phyloP scores from a whole-genome alignment of 2,888 invertebrate species.

The Morpho helenor region DNA sequence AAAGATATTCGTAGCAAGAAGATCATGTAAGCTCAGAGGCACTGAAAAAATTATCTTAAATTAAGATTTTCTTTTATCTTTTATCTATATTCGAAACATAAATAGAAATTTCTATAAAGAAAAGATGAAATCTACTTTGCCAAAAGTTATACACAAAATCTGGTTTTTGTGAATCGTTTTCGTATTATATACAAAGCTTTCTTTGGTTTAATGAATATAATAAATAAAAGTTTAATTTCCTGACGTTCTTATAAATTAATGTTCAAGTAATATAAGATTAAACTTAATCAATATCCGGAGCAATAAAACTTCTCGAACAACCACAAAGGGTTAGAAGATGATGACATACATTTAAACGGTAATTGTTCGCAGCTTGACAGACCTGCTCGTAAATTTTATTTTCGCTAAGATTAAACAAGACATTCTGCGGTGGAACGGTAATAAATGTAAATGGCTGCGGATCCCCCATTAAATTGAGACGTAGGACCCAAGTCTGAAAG shows the following conservation, averaged over 20 bases:
- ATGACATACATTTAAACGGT: conserved; percentile 28
- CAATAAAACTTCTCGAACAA: conserved; percentile 18
- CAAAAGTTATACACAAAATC: too few species aligned
- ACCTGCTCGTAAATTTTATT: conserved; percentile 31
- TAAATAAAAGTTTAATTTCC: too few species aligned
- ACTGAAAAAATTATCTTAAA: too few species aligned
- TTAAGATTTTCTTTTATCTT: too few species aligned
- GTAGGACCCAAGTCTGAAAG: conserved; percentile 42
- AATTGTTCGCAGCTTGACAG: conserved; percentile 30
- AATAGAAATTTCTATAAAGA: too few species aligned
- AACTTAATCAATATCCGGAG: conserved; percentile 15
- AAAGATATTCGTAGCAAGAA: too few species aligned
- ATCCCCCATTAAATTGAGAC: conserved; percentile 50
- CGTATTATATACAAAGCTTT: too few species aligned
- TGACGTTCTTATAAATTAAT: conserved; percentile 2
- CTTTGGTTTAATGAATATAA: too few species aligned
- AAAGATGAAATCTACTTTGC: too few species aligned
- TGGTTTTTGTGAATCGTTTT: too few species aligned
- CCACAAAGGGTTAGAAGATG: conserved; percentile 23
- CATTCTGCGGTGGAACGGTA: conserved; percentile 33
- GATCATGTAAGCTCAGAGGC: too few species aligned
- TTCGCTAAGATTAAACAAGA: conserved; percentile 37
- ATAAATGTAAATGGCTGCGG: conserved; percentile 55
- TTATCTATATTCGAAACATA: too few species aligned
- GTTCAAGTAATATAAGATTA: conserved; percentile 10